Base-by-base conservation (phyloP, 2,797 vertebrate species). In the Momotus momota region DNA sequence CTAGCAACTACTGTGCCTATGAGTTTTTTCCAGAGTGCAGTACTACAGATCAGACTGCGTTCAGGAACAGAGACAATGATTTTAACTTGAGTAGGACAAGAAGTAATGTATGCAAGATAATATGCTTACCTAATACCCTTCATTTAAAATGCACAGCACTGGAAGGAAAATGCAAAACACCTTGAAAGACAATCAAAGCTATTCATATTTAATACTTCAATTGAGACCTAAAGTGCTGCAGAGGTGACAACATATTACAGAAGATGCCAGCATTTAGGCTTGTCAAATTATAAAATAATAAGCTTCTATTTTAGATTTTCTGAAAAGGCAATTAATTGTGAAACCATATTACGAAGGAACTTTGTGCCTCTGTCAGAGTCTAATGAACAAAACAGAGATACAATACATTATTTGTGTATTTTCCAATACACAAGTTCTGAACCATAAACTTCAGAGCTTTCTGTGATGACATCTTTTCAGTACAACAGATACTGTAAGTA, bases 161-260 rank as follows among this genome's bases (percentile, higher is more conserved):
- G 15, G 43, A 79, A 78, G 67, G 31, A 89, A 93, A 93, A 90
- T 0, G 29, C 25, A 91, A 95, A 93, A 51, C 40, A 70, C 74
- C 95, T 20, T 62, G 86, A 95, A 96, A 94, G 87, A 87, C 82
- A 92, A 95, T 93, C 79, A 92, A 84, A 86, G 33, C 33, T 67
- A 88, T 78, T 94, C 29, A 84, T 89, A 84, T 93, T 96, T 86
- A 94, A 91, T 92, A 79, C n/a, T 94, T 92, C 86, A 95, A 92
- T 80, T 31, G 65, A 93, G 54, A 67, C 78, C 81, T 88, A 31
- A 91, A 92, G 62, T 66, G 62, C 67, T 78, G 57, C 66, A 93
- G 66, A 87, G 69, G 67, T 94, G 86, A 92, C 81, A 90, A 70
- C 61, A 41, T 49, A 78, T 86, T 95, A 93, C 12, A 92, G 61